Base-by-base conservation (phyloP, 2,888 invertebrate genomes). In the Euplexia lucipara region DNA sequence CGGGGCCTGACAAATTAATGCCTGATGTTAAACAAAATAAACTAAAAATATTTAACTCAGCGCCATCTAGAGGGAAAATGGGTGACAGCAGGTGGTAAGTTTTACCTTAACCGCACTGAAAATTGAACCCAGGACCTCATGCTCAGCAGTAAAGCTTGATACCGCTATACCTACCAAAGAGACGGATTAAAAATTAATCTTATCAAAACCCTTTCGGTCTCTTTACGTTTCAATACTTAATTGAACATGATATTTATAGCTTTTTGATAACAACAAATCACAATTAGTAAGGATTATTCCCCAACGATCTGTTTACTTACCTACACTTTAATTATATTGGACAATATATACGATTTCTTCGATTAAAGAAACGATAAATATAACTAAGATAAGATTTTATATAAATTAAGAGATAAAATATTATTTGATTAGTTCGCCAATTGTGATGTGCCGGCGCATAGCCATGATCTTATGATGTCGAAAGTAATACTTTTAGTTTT, bases 401-500 rank as follows among this genome's bases (percentile, higher is more conserved):
- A 89, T 89, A 85, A 81, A 83, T 85, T 83, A 83, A 71, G 76
- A 80, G 84, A 87, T 84, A 81, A 75, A 77, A 42, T 37, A 75
- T 57, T 86, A 91, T 87, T 91, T 88, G 70, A 84, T 84, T 84
- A 81, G 83, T 83, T 75, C 71, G 82, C 82, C 74, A 81, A 73
- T 82, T 81, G 88, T 86, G 83, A 64, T 72, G 87, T 85, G 86
- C 72, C 61, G 54, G 51, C 32, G 64, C 49, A 51, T 60, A 83
- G 87, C 74, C 70, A 92, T 93, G 92, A 90, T 89, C 81, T 86
- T 83, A 90, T 84, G 72, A 92, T 92, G 90, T 82, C 65, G 45
- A 87, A 83, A 69, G 75, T 83, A 68, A 76, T 83, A 64, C 56
- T 88, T 54, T 51, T 92, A 85, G 80, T 91, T 79, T 72, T 91